phyloP scores from a whole-genome alignment of 2,888 invertebrate genomes.

The Microctonus brassicae region DNA sequence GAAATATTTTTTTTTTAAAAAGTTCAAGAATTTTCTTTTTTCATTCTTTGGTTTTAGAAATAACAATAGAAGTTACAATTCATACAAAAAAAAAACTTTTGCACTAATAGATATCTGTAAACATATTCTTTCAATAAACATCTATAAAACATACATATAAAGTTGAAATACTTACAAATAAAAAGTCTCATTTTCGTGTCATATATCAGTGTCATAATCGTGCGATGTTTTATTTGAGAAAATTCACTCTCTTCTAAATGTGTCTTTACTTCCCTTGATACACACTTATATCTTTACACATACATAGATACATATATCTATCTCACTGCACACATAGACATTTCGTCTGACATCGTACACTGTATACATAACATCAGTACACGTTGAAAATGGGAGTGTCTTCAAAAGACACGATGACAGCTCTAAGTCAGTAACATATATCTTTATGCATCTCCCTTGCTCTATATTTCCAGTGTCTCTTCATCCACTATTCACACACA shows the following conservation, averaged over 20 bases:
- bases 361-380: conserved; percentile 57
- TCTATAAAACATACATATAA: no score
- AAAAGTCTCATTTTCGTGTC: not conserved
- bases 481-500: not conserved
- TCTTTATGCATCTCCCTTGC: not conserved
- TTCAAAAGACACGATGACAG: conserved; percentile 57
- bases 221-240: not conserved
- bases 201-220: not conserved
- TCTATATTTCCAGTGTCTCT: not conserved
- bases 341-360: conserved; percentile 36
- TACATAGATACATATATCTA: no score
- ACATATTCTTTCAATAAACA: no score
- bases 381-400: conserved; percentile 60
- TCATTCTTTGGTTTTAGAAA: no score
- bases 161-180: not conserved
- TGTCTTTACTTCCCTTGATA: conserved; percentile 9
- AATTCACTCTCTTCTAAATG: not conserved
- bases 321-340: conserved; percentile 13
- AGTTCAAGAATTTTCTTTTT: no score
- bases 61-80: not conserved
- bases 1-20: no score
- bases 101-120: no score
- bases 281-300: conserved; percentile 15
- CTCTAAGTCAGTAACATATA: conserved; percentile 55
- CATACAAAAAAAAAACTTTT: no score